These are phyloP conservation scores for Drosophila pandora DNA, from an alignment of 1,140 invertebrate genomes.

Conservation along the genomic window DNA sequence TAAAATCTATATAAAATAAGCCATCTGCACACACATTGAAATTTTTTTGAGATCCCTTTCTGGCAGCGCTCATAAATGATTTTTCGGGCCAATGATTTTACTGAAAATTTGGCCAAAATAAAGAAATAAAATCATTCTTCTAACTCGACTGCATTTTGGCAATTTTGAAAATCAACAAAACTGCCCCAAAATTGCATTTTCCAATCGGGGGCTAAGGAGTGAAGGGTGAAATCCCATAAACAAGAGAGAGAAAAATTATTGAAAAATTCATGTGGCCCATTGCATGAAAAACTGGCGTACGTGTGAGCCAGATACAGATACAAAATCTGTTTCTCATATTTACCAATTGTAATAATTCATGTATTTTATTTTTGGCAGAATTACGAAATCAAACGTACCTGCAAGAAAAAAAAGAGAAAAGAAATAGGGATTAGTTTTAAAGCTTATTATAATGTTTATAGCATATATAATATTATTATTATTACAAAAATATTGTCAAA, in stretches of 20 bases:
- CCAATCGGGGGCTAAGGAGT: background rate
- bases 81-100: conserved; percentile 15
- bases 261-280: conserved; percentile 52
- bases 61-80: conserved; percentile 22
- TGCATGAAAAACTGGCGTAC: conserved; percentile 51
- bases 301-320: background rate
- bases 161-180: conserved; percentile 36
- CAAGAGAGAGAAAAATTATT: conserved; percentile 43
- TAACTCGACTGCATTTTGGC: conserved; percentile 24
- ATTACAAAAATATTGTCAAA: too few relatives aligned
- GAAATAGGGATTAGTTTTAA: conserved; percentile 10
- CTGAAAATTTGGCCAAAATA: conserved; percentile 3
- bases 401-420: conserved; percentile 28
- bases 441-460: too few relatives aligned
- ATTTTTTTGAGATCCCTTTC: conserved; percentile 23
- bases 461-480: too few relatives aligned
- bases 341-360: conserved; percentile 52
- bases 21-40: background rate
- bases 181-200: conserved; percentile 12
- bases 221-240: conserved; percentile 4
- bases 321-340: conserved; percentile 40
- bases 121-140: conserved; percentile 12
- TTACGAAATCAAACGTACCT: conserved; percentile 58
- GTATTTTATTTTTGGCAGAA: conserved; percentile 41
- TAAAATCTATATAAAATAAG: conserved; percentile 7